These are phyloP conservation scores for Chrysomallon squamiferum DNA, from an alignment of 1,140 invertebrate genomes.

Conservation along the genomic window DNA sequence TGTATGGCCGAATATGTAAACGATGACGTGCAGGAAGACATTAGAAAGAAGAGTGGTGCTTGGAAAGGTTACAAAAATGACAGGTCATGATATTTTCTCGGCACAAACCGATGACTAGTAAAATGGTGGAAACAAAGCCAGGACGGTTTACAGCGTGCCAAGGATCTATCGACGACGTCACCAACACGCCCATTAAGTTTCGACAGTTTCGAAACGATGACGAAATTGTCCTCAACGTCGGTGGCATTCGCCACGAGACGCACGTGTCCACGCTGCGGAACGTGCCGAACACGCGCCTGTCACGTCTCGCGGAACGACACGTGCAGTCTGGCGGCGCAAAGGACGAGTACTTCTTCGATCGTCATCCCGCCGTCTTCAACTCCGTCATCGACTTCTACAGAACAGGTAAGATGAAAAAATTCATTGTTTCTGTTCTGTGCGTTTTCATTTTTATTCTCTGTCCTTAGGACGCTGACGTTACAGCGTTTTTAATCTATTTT, in stretches of 20 bases:
- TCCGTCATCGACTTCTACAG: conserved; percentile 61
- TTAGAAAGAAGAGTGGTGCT: no score
- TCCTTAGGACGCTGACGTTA: no score
- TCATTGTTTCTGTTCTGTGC: not conserved
- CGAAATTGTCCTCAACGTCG: conserved; percentile 91
- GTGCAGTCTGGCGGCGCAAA: conserved; percentile 32
- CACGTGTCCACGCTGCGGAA: conserved; percentile 73
- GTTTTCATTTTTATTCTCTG: no score
- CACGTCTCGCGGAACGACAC: conserved; percentile 50
- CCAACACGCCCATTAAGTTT: not conserved
- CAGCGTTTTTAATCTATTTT: no score
- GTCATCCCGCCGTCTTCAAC: conserved; percentile 62
- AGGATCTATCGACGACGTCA: not conserved
- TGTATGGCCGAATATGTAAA: no score
- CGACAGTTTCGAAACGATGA: conserved; percentile 8
- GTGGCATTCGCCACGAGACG: conserved; percentile 94
- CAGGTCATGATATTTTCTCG: no score
- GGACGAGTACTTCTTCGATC: conserved; percentile 62
- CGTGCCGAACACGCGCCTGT: conserved; percentile 57
- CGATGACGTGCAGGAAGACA: no score
- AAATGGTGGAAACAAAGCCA: no score
- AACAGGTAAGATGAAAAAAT: conserved; percentile 43
- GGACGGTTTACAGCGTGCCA: no score
- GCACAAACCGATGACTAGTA: no score
- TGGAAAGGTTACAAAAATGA: no score